phyloP scores from a whole-genome alignment of 2,113 vertebrate species.

The Sakesphorus luctuosus region DNA sequence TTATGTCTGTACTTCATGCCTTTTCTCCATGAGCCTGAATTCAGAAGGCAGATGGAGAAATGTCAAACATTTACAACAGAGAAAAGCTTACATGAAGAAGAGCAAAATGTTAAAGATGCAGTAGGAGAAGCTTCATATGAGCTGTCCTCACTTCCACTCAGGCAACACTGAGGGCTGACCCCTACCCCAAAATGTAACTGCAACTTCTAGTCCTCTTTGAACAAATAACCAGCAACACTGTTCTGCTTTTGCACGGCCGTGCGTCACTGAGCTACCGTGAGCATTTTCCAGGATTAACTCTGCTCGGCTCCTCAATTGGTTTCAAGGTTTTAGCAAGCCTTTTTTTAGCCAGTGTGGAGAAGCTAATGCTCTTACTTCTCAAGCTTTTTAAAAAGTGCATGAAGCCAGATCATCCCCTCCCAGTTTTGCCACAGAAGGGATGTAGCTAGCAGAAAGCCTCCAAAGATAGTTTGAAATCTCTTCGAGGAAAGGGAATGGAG shows the following conservation, averaged over 20 bases:
- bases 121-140: not conserved
- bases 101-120: not conserved
- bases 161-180: not conserved
- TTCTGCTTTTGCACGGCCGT: not conserved
- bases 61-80: not conserved
- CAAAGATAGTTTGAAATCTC: conserved; percentile 1
- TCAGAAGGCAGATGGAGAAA: not conserved
- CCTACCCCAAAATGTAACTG: not conserved
- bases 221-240: not conserved
- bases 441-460: conserved; percentile 29
- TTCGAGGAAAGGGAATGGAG: not conserved
- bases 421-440: conserved; percentile 34
- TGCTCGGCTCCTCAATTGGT: conserved; percentile 46
- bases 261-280: conserved; percentile 32
- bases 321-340: conserved; percentile 59
- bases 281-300: conserved; percentile 64
- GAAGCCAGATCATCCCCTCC: conserved; percentile 62
- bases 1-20: not conserved
- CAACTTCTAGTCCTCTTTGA: not conserved
- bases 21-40: not conserved
- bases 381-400: conserved; percentile 58
- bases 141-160: not conserved
- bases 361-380: conserved; percentile 69
- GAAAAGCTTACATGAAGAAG: not conserved
- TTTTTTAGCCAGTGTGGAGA: conserved; percentile 60